Conservation (phyloP, 2,888 invertebrate genomes). For the Incurvaria masculella region DNA sequence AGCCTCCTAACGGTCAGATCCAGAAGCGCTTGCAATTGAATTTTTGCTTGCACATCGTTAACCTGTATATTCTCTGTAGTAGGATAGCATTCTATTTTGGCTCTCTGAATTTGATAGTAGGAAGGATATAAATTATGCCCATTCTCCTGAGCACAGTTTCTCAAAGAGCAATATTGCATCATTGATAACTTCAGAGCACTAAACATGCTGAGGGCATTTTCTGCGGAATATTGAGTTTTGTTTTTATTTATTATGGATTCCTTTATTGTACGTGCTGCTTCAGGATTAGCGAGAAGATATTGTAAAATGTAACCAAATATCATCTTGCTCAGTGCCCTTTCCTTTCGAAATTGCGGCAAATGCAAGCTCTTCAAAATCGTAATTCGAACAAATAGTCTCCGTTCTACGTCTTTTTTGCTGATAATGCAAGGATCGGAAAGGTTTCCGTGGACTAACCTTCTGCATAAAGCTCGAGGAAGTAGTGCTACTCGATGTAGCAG, state of each 20-base stretch:
- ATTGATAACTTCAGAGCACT: neutral
- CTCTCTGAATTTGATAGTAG: neutral
- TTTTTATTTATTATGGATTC: neutral
- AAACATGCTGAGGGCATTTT: neutral
- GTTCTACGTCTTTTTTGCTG: too few relatives aligned
- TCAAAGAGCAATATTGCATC: neutral
- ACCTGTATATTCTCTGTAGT: neutral
- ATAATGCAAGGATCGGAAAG: too few relatives aligned
- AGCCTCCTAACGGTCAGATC: conserved; percentile 3
- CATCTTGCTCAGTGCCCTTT: neutral
- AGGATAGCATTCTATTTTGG: neutral
- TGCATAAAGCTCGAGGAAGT: too few relatives aligned
- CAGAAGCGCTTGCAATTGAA: neutral
- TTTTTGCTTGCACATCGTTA: neutral
- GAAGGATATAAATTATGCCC: neutral
- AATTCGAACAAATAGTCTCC: too few relatives aligned
- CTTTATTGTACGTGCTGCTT: neutral
- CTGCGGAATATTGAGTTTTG: neutral
- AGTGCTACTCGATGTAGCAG: too few relatives aligned
- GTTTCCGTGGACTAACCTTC: too few relatives aligned
- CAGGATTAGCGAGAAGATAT: neutral
- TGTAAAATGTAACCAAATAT: neutral
- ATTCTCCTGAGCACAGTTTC: neutral
- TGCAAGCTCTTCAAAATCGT: neutral
- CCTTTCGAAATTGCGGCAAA: neutral